phyloP scores from a whole-genome alignment of 2,888 invertebrate genomes.

The Pseudococcus viburni region DNA sequence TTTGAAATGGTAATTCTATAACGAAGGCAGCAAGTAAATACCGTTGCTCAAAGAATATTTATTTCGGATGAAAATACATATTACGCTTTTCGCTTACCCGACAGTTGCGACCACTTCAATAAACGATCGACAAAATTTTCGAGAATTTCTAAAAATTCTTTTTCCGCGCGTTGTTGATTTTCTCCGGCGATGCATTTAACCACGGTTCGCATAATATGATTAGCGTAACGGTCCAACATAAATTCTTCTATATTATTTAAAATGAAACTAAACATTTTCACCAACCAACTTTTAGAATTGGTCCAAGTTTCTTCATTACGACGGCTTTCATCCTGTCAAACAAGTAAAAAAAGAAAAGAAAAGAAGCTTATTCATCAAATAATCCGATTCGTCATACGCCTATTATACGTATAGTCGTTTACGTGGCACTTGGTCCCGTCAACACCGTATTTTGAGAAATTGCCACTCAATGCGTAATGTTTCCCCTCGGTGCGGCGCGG shows the following conservation, averaged over 20 bases:
- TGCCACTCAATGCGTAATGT: too few relatives aligned
- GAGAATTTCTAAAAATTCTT: conserved; percentile 75
- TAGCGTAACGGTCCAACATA: conserved; percentile 83
- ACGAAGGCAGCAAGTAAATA: conserved; percentile 30
- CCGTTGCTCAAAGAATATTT: neutral
- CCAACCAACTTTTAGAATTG: conserved; percentile 74
- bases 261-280: conserved; percentile 82
- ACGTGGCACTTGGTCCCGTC: too few relatives aligned
- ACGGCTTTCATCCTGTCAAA: neutral
- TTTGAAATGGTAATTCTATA: conserved; percentile 79
- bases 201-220: conserved; percentile 81
- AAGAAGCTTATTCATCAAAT: too few relatives aligned
- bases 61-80: neutral
- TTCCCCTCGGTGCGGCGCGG: too few relatives aligned
- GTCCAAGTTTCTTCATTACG: neutral
- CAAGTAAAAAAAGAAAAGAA: too few relatives aligned
- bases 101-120: conserved; percentile 83
- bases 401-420: too few relatives aligned
- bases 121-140: conserved; percentile 78
- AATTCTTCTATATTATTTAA: conserved; percentile 90
- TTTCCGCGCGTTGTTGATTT: neutral
- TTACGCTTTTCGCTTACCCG: conserved; percentile 68
- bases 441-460: too few relatives aligned
- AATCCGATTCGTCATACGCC: too few relatives aligned
- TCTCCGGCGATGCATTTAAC: conserved; percentile 32